Conservation (phyloP, 2,797 vertebrate genomes). For the Rhincodon typus region DNA sequence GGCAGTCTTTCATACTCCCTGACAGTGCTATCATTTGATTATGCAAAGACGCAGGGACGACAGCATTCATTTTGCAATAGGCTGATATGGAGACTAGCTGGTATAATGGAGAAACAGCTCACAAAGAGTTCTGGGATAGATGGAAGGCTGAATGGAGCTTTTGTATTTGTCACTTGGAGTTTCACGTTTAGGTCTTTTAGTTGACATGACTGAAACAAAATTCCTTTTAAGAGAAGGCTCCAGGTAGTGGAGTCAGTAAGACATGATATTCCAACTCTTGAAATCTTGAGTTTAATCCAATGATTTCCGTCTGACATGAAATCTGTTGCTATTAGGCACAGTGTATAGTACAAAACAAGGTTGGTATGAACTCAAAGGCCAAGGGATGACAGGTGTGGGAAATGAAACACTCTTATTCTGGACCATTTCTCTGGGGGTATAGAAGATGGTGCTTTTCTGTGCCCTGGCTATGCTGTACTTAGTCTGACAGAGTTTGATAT, state of each 20-base stretch:
- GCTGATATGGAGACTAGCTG: neutral
- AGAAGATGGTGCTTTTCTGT: neutral
- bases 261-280: neutral
- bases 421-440: neutral
- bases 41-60: neutral
- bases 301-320: neutral
- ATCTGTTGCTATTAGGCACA: neutral
- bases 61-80: neutral
- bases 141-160: too few species aligned
- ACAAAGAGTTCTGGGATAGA: neutral
- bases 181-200: neutral
- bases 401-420: neutral
- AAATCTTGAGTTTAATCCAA: neutral
- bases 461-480: neutral
- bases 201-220: neutral
- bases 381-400: neutral
- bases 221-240: neutral
- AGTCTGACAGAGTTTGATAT: neutral
- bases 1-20: neutral
- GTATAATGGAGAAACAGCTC: neutral
- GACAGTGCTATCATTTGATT: neutral
- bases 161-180: too few species aligned
- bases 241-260: neutral
- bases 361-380: neutral
- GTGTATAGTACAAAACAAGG: neutral